These are phyloP conservation scores for Zygogramma bicolorata DNA, from an alignment of 2,888 invertebrate species.

Conservation along the genomic window DNA sequence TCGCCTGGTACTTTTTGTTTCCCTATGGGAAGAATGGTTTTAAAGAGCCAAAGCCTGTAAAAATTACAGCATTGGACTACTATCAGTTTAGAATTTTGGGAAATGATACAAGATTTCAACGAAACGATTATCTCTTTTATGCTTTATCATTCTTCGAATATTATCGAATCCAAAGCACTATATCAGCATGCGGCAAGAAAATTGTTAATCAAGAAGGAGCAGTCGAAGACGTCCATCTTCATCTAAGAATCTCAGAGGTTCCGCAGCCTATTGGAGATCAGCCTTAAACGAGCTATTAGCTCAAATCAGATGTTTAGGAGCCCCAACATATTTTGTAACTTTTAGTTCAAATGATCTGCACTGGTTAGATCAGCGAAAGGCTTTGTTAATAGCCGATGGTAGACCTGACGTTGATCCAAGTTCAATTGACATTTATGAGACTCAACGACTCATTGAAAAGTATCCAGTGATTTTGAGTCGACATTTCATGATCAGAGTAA, in stretches of 20 bases:
- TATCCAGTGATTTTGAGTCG: too few relatives aligned
- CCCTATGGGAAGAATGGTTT: neutral
- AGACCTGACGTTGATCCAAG: too few relatives aligned
- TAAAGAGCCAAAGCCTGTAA: neutral
- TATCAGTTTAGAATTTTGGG: neutral
- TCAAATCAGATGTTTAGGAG: slow-evolving; percentile 21
- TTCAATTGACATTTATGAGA: too few relatives aligned
- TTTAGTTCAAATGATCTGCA: too few relatives aligned
- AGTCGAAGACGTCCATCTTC: neutral
- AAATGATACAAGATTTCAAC: slow-evolving; percentile 12
- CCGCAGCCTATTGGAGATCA: slow-evolving; percentile 17
- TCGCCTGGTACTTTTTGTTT: neutral
- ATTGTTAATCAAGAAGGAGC: neutral
- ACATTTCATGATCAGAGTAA: too few relatives aligned
- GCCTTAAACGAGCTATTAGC: slow-evolving; percentile 19
- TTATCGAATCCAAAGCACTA: neutral
- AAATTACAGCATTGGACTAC: neutral
- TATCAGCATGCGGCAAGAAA: neutral
- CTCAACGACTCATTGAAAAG: too few relatives aligned
- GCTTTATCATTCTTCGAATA: slow-evolving; percentile 18
- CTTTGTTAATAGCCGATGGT: too few relatives aligned
- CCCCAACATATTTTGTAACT: slow-evolving; percentile 24
- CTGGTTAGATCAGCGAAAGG: too few relatives aligned
- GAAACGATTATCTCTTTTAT: slow-evolving; percentile 15
- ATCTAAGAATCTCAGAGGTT: neutral